phyloP scores from a whole-genome alignment of 2,113 vertebrate species.

The Syngnathus scovelli region DNA sequence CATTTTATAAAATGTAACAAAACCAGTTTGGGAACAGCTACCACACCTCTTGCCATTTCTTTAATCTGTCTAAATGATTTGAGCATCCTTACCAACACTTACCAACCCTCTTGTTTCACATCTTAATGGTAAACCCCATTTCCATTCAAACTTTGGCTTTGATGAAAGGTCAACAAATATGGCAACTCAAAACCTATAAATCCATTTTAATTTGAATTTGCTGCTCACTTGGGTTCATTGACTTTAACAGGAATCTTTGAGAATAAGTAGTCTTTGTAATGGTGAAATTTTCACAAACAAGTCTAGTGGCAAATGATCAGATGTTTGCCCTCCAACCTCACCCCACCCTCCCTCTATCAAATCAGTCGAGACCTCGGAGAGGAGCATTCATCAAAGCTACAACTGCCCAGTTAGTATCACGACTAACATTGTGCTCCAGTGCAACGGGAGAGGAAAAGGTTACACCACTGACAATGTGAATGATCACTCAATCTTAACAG shows the following conservation, averaged over 20 bases:
- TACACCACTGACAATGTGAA: constrained; percentile 46
- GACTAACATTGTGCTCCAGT: constrained; percentile 40
- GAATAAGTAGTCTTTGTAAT: neutral
- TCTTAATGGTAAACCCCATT: neutral
- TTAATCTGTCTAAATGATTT: neutral
- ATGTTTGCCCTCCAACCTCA: neutral
- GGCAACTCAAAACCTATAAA: neutral
- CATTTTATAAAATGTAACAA: neutral
- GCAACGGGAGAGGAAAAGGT: constrained; percentile 31
- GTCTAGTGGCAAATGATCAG: constrained; percentile 9
- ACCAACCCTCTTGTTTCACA: neutral
- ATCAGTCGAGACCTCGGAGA: constrained; percentile 45
- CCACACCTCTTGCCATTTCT: neutral
- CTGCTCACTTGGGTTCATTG: neutral
- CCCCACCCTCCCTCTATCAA: constrained; percentile 22
- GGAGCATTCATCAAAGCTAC: constrained; percentile 45
- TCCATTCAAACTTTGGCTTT: neutral
- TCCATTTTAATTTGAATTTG: neutral
- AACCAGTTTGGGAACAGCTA: neutral
- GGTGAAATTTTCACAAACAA: neutral
- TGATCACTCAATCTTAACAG: constrained; percentile 49
- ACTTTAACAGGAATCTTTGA: neutral
- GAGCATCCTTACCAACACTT: neutral
- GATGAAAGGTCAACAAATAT: neutral
- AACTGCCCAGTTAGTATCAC: constrained; percentile 34